Conservation (phyloP, 2,797 vertebrate species). For the Benthosema pterotum region DNA sequence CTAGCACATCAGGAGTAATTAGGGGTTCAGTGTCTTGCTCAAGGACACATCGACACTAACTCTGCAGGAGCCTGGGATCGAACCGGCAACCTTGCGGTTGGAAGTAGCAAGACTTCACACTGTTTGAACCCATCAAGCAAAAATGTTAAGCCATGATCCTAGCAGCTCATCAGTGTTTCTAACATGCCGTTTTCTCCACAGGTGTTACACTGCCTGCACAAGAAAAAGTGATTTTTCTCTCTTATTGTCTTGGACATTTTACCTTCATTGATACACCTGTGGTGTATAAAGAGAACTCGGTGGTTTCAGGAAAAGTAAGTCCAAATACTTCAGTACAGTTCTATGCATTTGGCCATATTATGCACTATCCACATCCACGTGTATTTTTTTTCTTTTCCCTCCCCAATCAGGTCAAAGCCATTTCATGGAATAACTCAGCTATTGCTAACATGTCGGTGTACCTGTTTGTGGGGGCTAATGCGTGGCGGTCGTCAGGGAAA, state of each 20-base stretch:
- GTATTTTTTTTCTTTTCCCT: conserved; percentile 6
- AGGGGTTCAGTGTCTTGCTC: too few species aligned
- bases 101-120: conserved; percentile 52
- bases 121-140: neutral
- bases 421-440: conserved; percentile 51
- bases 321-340: neutral
- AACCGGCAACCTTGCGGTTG: too few species aligned
- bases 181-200: conserved; percentile 20
- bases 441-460: conserved; percentile 53
- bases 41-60: too few species aligned
- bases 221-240: conserved; percentile 7
- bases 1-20: too few species aligned
- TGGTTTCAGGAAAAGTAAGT: conserved; percentile 65
- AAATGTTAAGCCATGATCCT: neutral
- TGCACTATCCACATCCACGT: too few species aligned
- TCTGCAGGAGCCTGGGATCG: too few species aligned
- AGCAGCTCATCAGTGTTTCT: too few species aligned
- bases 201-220: conserved; percentile 17
- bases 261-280: conserved; percentile 57
- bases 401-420: conserved; percentile 68
- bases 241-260: conserved; percentile 59
- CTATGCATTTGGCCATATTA: neutral
- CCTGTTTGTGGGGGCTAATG: conserved; percentile 42
- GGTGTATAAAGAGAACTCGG: conserved; percentile 45
- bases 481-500: conserved; percentile 20